phyloP scores from a whole-genome alignment of 2,113 vertebrate genomes.

The Hippoglossus stenolepis region DNA sequence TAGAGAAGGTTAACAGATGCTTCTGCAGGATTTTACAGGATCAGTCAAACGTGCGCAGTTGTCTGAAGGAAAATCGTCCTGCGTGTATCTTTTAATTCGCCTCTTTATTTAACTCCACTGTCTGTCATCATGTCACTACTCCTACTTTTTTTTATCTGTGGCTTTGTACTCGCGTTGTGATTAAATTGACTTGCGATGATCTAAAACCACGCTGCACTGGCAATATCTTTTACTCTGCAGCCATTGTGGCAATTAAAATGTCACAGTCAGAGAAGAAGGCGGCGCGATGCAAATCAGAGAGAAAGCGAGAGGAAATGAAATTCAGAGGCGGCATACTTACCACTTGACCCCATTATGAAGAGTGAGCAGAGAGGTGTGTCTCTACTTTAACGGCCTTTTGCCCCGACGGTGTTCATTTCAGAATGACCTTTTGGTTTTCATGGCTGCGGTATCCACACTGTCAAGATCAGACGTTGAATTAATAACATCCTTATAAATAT shows the following conservation, averaged over 20 bases:
- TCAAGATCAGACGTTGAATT: slow-evolving; percentile 35
- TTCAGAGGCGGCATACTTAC: slow-evolving; percentile 37
- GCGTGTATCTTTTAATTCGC: not conserved
- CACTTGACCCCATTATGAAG: slow-evolving; percentile 46
- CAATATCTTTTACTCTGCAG: slow-evolving; percentile 6
- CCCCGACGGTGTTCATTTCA: slow-evolving; percentile 35
- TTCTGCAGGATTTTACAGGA: slow-evolving; percentile 5
- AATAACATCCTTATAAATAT: slow-evolving; percentile 19
- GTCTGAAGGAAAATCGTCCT: too few relatives aligned
- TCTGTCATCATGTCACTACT: not conserved
- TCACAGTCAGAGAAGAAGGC: slow-evolving; percentile 4
- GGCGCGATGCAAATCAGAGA: not conserved
- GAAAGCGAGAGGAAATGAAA: slow-evolving; percentile 26
- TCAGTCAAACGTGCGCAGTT: not conserved
- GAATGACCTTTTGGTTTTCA: slow-evolving; percentile 19
- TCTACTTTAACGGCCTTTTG: slow-evolving; percentile 42
- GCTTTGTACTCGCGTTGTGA: not conserved
- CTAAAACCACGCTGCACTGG: not conserved
- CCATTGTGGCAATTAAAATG: slow-evolving; percentile 33
- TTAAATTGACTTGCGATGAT: slow-evolving; percentile 11
- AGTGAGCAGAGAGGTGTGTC: slow-evolving; percentile 32
- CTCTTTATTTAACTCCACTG: not conserved
- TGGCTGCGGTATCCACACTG: slow-evolving; percentile 38
- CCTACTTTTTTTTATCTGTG: not conserved
- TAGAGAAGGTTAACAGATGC: slow-evolving; percentile 32